A percentile compares a stretch with the other conserved stretches of the same genome.
Conservation (phyloP, 2,113 vertebrate genomes). For the Solenodon paradoxus region DNA sequence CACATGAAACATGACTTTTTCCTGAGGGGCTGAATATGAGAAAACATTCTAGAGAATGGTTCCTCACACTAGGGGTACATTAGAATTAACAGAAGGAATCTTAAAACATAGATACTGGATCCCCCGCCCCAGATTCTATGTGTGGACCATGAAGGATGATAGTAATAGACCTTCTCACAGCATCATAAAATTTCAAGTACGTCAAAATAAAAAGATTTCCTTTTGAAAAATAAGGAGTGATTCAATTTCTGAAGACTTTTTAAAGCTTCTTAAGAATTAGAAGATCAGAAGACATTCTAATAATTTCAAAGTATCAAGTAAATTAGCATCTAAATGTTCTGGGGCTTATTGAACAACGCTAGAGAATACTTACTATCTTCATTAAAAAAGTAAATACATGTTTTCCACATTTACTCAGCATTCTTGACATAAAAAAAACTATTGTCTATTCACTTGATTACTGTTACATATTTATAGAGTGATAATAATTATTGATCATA, state of each 20-base stretch:
- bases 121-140: no score
- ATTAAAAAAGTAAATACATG: background rate
- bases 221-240: background rate
- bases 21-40: background rate
- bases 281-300: background rate
- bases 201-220: background rate
- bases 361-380: background rate
- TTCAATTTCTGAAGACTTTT: background rate
- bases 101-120: background rate
- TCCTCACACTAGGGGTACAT: no score
- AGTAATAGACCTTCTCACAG: background rate
- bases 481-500: background rate
- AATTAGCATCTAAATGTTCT: background rate
- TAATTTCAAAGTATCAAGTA: background rate
- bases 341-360: background rate
- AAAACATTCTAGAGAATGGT: background rate
- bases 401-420: background rate
- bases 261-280: background rate
- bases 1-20: rapidly evolving
- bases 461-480: background rate
- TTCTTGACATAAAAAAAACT: background rate
- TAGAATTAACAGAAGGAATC: background rate
- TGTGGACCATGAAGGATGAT: rapidly evolving
- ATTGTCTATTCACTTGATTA: background rate
- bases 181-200: background rate